Evolutionary conservation across 2,113 vertebrate genomes (phyloP).

Genomic region (Halichoerus grypus): DNA sequence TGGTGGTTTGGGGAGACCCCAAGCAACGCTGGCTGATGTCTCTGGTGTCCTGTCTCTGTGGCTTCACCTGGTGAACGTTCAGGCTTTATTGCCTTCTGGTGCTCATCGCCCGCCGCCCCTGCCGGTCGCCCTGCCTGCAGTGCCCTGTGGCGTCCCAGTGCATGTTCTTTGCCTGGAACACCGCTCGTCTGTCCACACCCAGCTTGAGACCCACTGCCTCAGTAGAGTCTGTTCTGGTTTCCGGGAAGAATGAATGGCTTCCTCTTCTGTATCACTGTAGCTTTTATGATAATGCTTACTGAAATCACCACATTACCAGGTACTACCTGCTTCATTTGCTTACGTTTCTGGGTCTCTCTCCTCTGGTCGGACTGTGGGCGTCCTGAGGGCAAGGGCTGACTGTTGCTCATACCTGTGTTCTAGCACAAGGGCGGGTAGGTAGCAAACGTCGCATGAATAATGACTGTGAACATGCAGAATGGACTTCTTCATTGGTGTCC

Average conservation of each 20-base stretch:
- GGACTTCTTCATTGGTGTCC: background rate
- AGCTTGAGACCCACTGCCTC: background rate
- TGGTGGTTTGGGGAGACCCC: background rate
- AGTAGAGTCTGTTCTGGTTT: background rate
- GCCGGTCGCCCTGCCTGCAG: background rate
- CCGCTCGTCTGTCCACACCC: background rate
- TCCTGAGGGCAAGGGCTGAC: background rate
- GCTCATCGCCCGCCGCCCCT: fast-evolving
- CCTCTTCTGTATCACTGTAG: background rate
- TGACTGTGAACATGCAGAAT: background rate
- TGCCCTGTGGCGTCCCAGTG: background rate
- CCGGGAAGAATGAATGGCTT: background rate
- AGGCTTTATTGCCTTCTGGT: background rate
- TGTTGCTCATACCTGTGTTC: background rate
- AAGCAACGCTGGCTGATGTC: background rate
- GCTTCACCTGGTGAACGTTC: background rate
- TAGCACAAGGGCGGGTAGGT: background rate
- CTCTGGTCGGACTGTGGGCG: background rate
- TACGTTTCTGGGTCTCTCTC: background rate
- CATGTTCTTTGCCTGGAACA: background rate
- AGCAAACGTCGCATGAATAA: background rate
- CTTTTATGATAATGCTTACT: background rate
- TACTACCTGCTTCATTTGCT: background rate
- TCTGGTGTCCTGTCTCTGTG: background rate
- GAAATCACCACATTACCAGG: background rate